Evolutionary conservation across 2,797 vertebrate genomes (phyloP), one percentile per base, ranked within the genome.

Genomic region (Notamacropus eugenii): DNA sequence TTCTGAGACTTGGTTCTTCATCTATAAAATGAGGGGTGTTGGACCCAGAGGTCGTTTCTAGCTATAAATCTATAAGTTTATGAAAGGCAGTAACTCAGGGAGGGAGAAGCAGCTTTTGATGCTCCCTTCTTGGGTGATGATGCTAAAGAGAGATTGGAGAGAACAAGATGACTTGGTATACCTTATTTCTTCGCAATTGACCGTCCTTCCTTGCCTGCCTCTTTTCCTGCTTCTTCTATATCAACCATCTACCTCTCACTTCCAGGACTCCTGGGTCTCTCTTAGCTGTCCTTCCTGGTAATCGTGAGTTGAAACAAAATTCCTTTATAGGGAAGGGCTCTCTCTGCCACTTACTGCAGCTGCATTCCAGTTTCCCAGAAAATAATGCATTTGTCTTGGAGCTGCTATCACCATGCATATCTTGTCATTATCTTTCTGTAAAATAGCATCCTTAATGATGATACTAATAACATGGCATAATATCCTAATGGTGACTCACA

Each of bases 371-470:
- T 10, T 82, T 46, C 40, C 62, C 74, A 82, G 74, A 82, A 82
- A 82, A 27, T 46, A 46, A 46, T 82, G 40, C 74, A 46, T 82
- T 22, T 82, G 74, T 82, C 74, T 82, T 82, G 74, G 74, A 82
- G 74, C 40, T 82, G 40, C 74, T 82, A 82, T 46, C 74, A 82
- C 40, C 40, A 27, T 82, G 74, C 40, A 54, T 27, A 91, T 91
- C 54, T 91, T 55, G 28, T 55, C 90, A 54, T 90, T 90, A 19
- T 55, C 90, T 12, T 91, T 54, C 90, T 91, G 52, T 91, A 34
- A 54, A 91, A 91, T 34, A 54, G 16, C 90, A 91, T 91, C 31
- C 90, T 91, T 91, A 54, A 91, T 91, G 90, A 91, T 52, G 90
- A 54, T 54, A 91, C 54, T 91, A 91, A 91, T 91, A 54, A 91